phyloP scores from a whole-genome alignment of 2,113 vertebrate species.

The Sprattus sprattus region DNA sequence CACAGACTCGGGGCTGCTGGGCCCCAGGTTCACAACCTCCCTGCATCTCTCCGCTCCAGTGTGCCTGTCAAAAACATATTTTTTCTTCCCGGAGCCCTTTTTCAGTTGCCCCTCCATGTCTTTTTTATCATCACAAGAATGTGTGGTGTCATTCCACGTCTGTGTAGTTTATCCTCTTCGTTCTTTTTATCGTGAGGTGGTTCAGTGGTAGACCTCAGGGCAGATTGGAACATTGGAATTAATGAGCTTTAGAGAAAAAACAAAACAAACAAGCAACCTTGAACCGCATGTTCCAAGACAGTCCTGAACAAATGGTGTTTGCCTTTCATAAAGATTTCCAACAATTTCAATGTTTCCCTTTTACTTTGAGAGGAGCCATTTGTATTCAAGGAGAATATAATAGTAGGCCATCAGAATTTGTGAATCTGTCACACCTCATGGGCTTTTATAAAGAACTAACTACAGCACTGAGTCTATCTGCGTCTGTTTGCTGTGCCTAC shows the following conservation, averaged over 20 bases:
- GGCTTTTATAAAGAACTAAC: neutral
- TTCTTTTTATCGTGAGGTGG: neutral
- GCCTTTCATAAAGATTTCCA: neutral
- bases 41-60: slow-evolving; percentile 6
- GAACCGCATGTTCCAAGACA: neutral
- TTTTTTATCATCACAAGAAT: neutral
- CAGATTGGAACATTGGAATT: neutral
- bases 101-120: neutral
- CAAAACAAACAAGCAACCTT: no score
- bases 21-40: slow-evolving; percentile 15
- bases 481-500: neutral
- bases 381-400: neutral
- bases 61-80: slow-evolving; percentile 2
- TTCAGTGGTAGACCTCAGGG: neutral
- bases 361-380: neutral
- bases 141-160: slow-evolving; percentile 1
- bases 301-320: neutral
- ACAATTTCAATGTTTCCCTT: neutral
- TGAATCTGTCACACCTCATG: neutral
- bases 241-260: neutral
- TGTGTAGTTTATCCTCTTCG: neutral
- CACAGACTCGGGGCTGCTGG: slow-evolving; percentile 10
- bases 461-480: neutral
- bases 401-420: neutral
- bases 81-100: neutral